Base-by-base conservation (phyloP, 2,888 invertebrate genomes). In the Allygus modestus region DNA sequence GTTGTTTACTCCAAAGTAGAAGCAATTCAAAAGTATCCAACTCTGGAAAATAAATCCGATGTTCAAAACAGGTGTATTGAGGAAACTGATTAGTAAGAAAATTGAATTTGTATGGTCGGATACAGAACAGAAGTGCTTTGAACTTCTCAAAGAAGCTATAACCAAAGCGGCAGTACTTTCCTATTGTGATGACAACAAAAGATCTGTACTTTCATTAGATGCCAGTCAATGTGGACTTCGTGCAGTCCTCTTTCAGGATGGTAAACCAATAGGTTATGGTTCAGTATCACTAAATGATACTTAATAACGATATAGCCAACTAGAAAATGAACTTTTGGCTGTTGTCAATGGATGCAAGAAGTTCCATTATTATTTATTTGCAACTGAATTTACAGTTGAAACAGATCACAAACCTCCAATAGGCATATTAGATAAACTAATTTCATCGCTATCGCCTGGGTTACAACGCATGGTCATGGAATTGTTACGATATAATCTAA, bases 281-380 rank as follows among this genome's bases (percentile, higher is more conserved):
- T 54, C 58, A 20, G 11, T 17, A 26, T 46, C 81, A 5, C 28
- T 33, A 28, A 26, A 26, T 17, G 54, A 54, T 7, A 54, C 54
- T 23, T 20, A 81, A 17, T 26, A 87, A 85, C 84, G 86, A 51
- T 88, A 88, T 71, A 86, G 85, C 79, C 87, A 88, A 58, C 85
- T 88, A 9, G 88, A 89, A 85, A 88, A 89, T 84, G 88, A 89
- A 85, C 83, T 88, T 46, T 51, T 88, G 5, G 87, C 88, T 17
- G 85, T 88, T 11, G 87, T 87, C 9, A 88, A 83, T 84, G 88
- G 87, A 26, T 88, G 88, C 84, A 85, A 87, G 61, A 46, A 84
- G 33, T 87, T 88, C 61, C 51, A 86, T 54, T 86, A 86, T 84
- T 88, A 87, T 41, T 43, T 88, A 15, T 85, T 41, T 81, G 20